Percentiles rank a stretch among this genome's conserved stretches.
phyloP scores from a whole-genome alignment of 1,140 invertebrate species.

The Anastrepha obliqua region DNA sequence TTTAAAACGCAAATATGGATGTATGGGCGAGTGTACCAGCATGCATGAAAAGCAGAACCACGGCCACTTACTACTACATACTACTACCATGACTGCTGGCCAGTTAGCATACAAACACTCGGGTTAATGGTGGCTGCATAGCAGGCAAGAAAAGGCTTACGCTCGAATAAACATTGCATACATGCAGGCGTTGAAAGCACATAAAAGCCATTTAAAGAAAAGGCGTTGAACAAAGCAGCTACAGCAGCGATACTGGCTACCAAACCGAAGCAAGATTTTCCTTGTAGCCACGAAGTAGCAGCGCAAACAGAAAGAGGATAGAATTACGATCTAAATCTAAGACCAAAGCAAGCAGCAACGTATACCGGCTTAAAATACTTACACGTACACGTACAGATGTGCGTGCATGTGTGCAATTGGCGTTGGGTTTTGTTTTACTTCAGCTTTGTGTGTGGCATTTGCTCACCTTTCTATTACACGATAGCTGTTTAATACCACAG shows the following conservation, averaged over 20 bases:
- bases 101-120: too few species aligned
- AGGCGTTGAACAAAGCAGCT: conserved; percentile 14
- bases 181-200: conserved; percentile 46
- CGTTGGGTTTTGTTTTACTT: too few species aligned
- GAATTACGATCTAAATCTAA: conserved; percentile 6
- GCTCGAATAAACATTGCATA: conserved; percentile 50
- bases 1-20: too few species aligned
- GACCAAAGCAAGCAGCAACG: not conserved
- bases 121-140: too few species aligned
- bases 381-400: not conserved
- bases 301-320: not conserved
- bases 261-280: not conserved
- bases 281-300: not conserved
- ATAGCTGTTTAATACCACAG: not conserved
- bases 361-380: not conserved
- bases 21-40: too few species aligned
- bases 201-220: conserved; percentile 44
- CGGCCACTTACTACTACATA: too few species aligned
- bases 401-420: too few species aligned
- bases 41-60: too few species aligned
- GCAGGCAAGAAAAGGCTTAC: conserved; percentile 36
- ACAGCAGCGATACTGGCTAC: conserved; percentile 12
- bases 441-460: not conserved
- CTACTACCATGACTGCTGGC: too few species aligned
- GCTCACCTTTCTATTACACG: not conserved